Percentiles rank a stretch among this genome's conserved stretches.
Conservation (phyloP, 2,888 invertebrate species). For the Caenorhabditis doughertyi region DNA sequence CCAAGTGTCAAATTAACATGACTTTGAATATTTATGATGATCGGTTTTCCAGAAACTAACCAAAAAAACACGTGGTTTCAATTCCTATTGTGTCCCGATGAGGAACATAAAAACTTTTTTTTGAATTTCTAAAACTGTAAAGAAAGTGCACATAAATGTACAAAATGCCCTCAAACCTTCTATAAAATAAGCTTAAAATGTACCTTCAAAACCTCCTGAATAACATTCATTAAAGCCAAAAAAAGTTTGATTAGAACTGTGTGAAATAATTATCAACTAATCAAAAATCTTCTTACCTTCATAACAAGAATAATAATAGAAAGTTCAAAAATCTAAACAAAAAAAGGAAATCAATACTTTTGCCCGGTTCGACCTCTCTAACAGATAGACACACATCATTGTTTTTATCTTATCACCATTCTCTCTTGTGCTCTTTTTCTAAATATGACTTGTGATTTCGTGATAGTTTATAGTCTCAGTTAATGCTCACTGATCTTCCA, state of each 20-base stretch:
- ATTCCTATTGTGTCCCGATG: too few species aligned
- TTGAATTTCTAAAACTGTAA: too few species aligned
- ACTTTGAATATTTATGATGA: too few species aligned
- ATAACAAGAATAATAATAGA: slow-evolving; percentile 29
- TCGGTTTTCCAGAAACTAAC: too few species aligned
- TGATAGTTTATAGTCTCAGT: slow-evolving; percentile 32
- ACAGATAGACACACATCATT: neutral
- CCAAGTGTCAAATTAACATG: too few species aligned
- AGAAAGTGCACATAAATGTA: too few species aligned
- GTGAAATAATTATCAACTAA: neutral
- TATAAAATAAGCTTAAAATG: neutral
- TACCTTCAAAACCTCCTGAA: slow-evolving; percentile 13
- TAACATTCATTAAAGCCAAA: neutral
- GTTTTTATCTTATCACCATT: slow-evolving; percentile 48
- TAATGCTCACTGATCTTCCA: slow-evolving; percentile 40
- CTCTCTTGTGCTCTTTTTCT: neutral
- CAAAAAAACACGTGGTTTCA: too few species aligned
- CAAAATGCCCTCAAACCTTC: too few species aligned
- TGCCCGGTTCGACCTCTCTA: neutral
- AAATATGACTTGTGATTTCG: slow-evolving; percentile 35
- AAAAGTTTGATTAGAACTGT: too few species aligned
- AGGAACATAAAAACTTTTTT: too few species aligned
- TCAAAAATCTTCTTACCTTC: slow-evolving; percentile 18
- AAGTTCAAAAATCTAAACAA: slow-evolving; percentile 24
- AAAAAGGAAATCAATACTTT: slow-evolving; percentile 33